These are phyloP conservation scores for Xiphydria camelus DNA, from an alignment of 2,888 invertebrate genomes.

Conservation along the genomic window DNA sequence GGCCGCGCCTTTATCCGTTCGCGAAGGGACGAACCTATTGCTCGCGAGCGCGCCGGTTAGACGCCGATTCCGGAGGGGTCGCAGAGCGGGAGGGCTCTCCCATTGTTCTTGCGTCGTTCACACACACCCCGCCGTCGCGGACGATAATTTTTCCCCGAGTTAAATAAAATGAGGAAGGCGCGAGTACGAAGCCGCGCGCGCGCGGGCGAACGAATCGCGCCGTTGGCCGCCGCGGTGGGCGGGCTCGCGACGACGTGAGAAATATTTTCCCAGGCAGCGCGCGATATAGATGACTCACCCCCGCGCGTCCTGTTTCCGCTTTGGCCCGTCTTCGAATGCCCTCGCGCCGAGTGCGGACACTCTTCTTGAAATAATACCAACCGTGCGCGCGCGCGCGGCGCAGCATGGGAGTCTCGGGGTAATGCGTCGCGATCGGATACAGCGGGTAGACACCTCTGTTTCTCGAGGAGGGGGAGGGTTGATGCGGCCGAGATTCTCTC, in stretches of 20 bases:
- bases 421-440: too few relatives aligned
- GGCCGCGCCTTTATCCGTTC: slow-evolving; percentile 56
- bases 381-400: neutral
- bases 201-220: slow-evolving; percentile 16
- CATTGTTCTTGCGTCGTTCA: slow-evolving; percentile 58
- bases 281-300: slow-evolving; percentile 10
- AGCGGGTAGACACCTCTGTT: too few relatives aligned
- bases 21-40: slow-evolving; percentile 57
- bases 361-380: slow-evolving; percentile 39
- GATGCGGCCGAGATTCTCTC: too few relatives aligned
- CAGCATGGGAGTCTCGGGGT: neutral
- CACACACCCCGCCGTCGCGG: slow-evolving; percentile 44
- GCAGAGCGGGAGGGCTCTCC: too few relatives aligned
- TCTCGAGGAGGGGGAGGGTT: too few relatives aligned
- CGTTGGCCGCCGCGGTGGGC: slow-evolving; percentile 30
- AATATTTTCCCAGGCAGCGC: slow-evolving; percentile 52
- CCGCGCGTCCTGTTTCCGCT: slow-evolving; percentile 32
- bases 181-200: slow-evolving; percentile 29
- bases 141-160: slow-evolving; percentile 42
- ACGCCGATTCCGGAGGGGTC: slow-evolving; percentile 55
- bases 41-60: slow-evolving; percentile 58
- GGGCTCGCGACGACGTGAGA: slow-evolving; percentile 44
- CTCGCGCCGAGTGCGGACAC: slow-evolving; percentile 28
- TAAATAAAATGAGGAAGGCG: slow-evolving; percentile 40
- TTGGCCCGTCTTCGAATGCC: slow-evolving; percentile 19